Percentiles rank a stretch among this genome's conserved stretches.
Conservation (phyloP, 2,797 vertebrate genomes). For the Phoebastria nigripes region DNA sequence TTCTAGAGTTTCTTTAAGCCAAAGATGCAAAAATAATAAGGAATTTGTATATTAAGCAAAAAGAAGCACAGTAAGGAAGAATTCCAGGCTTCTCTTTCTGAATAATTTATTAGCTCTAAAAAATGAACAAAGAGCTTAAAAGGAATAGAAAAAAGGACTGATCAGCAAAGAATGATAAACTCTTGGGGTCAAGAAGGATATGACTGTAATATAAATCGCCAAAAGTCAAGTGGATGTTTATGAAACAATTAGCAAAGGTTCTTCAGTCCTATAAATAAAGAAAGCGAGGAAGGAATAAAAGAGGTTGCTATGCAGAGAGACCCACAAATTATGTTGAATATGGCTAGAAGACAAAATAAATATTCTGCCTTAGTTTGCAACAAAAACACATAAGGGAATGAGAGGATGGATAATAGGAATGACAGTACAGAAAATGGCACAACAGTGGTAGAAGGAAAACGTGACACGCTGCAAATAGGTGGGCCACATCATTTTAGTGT, state of each 20-base stretch:
- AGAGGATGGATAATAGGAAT: neutral
- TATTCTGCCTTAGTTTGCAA: neutral
- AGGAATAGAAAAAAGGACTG: neutral
- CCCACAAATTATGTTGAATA: neutral
- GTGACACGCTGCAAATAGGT: neutral
- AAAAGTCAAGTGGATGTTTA: neutral
- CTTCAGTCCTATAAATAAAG: neutral
- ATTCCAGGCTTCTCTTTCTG: neutral
- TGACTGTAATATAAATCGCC: neutral
- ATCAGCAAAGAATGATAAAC: neutral
- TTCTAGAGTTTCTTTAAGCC: neutral
- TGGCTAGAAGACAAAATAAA: neutral
- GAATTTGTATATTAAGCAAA: neutral
- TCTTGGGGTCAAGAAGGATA: neutral
- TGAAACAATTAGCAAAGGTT: neutral
- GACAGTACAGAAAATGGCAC: neutral
- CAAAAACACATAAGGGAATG: neutral
- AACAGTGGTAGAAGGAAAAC: neutral
- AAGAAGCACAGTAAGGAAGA: neutral
- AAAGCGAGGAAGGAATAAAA: neutral
- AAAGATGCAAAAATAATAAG: neutral
- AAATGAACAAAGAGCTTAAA: neutral
- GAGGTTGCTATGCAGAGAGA: neutral
- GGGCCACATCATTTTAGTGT: neutral
- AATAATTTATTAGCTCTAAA: neutral